Conservation (phyloP, 1,140 invertebrate genomes). For the Ericerus pela region DNA sequence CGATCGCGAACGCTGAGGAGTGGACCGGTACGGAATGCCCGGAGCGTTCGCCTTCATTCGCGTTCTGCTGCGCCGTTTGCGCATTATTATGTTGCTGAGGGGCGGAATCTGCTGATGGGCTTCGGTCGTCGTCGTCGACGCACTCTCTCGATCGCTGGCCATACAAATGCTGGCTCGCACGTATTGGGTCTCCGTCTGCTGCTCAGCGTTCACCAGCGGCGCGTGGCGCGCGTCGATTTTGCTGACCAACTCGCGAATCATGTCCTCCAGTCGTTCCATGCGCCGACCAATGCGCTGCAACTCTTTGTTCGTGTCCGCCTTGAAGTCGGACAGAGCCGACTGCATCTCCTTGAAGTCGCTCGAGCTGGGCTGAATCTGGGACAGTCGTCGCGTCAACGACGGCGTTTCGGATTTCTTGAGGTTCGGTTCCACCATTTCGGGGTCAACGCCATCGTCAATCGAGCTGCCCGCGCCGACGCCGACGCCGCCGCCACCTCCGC, state of each 20-base stretch:
- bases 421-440: slow-evolving; percentile 15
- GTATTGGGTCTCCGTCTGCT: not conserved
- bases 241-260: slow-evolving; percentile 21
- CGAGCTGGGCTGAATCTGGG: slow-evolving; percentile 23
- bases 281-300: slow-evolving; percentile 25
- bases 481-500: too few species aligned
- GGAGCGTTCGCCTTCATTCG: not conserved
- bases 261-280: slow-evolving; percentile 11
- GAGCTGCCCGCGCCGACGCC: slow-evolving; percentile 23
- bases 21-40: not conserved
- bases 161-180: too few species aligned
- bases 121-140: not conserved
- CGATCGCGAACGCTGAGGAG: not conserved
- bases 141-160: not conserved
- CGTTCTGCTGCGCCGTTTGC: not conserved
- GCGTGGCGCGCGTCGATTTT: not conserved
- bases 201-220: not conserved
- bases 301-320: slow-evolving; percentile 21
- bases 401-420: slow-evolving; percentile 24
- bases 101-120: not conserved
- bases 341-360: slow-evolving; percentile 1
- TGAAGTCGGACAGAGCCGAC: slow-evolving; percentile 18
- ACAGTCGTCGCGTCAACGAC: slow-evolving; percentile 23
- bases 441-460: slow-evolving; percentile 21
- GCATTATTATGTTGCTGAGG: not conserved